These are phyloP conservation scores for Anas acuta DNA, from an alignment of 2,797 vertebrate species.

Conservation along the genomic window DNA sequence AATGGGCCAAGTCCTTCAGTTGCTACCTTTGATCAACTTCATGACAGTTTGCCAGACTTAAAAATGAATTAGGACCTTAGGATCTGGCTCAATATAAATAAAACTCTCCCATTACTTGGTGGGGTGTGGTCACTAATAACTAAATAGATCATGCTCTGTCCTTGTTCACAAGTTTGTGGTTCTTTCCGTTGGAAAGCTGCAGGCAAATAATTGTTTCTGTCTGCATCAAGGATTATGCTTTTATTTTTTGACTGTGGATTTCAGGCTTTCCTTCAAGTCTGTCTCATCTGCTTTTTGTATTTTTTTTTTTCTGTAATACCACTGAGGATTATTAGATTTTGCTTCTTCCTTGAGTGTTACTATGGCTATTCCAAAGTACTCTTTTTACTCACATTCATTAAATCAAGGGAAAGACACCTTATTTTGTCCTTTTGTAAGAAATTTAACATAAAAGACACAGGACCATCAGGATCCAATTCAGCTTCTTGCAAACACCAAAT, in stretches of 20 bases:
- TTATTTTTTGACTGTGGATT: background rate
- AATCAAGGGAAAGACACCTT: background rate
- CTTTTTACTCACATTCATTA: background rate
- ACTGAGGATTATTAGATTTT: background rate
- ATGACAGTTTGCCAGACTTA: background rate
- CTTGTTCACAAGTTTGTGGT: background rate
- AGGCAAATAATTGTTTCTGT: constrained; percentile 2
- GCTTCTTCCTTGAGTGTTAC: background rate
- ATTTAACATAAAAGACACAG: background rate
- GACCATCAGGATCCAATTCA: background rate
- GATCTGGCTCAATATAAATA: background rate
- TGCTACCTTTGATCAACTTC: background rate
- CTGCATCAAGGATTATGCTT: background rate
- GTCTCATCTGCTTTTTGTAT: background rate
- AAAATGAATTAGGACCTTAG: background rate
- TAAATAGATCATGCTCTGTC: background rate
- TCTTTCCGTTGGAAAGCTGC: constrained; percentile 8
- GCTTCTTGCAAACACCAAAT: background rate
- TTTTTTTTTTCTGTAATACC: background rate
- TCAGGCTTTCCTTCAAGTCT: background rate
- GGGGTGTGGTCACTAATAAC: background rate
- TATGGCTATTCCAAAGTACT: background rate
- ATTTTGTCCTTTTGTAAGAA: background rate
- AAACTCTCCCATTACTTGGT: background rate
- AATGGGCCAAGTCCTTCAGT: background rate